Conservation (phyloP, 2,888 invertebrate genomes). For the Apantesis nais region DNA sequence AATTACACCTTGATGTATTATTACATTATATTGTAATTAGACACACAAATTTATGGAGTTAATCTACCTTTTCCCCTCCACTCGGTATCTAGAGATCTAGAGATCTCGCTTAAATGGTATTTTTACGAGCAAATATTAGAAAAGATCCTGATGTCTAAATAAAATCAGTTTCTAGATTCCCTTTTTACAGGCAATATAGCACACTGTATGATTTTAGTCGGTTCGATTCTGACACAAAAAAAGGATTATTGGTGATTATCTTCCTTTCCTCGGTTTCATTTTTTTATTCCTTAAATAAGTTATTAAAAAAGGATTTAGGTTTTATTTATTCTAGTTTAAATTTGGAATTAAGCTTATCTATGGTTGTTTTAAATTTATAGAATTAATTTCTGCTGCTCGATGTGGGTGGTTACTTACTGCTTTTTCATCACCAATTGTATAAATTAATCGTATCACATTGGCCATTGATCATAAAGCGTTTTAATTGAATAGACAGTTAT, state of each 20-base stretch:
- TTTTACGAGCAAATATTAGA: not conserved
- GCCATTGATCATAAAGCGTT: not conserved
- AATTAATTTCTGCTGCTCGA: not conserved
- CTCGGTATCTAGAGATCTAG: too few relatives aligned
- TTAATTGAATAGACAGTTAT: conserved; percentile 25
- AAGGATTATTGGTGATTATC: not conserved
- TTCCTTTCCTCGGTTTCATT: not conserved
- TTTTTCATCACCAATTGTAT: not conserved
- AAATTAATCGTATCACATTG: not conserved
- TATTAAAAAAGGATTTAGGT: not conserved
- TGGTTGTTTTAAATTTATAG: not conserved
- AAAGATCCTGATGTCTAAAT: too few relatives aligned
- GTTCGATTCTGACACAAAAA: too few relatives aligned
- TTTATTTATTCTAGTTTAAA: not conserved
- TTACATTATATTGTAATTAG: not conserved
- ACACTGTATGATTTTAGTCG: too few relatives aligned
- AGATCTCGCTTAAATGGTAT: not conserved
- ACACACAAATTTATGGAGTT: not conserved
- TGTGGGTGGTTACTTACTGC: not conserved
- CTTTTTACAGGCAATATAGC: too few relatives aligned
- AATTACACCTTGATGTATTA: not conserved
- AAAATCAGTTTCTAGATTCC: too few relatives aligned
- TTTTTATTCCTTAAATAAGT: not conserved
- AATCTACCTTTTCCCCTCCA: too few relatives aligned
- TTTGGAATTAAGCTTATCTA: not conserved